Evolutionary conservation across 2,797 vertebrate species (phyloP).

Genomic region (Xyrichtys novacula): DNA sequence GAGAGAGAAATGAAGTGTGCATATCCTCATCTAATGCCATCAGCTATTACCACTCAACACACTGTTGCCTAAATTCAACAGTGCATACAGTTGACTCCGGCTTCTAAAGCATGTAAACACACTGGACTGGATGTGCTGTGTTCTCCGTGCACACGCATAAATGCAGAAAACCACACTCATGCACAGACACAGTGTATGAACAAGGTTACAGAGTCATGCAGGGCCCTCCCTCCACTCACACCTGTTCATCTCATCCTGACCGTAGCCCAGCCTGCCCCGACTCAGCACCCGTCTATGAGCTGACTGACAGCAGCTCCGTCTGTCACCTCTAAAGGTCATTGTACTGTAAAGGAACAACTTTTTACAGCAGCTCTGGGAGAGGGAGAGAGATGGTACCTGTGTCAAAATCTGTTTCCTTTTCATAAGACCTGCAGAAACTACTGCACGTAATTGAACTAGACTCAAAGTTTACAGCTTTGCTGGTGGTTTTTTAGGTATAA

Average conservation of each 20-base stretch:
- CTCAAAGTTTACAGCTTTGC: too few relatives aligned
- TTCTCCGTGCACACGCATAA: conserved; percentile 7
- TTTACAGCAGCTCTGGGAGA: conserved; percentile 38
- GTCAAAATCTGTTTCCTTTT: too few relatives aligned
- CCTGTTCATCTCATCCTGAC: conserved; percentile 71
- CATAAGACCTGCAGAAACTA: too few relatives aligned
- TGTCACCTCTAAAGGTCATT: conserved; percentile 69
- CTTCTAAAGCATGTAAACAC: not conserved
- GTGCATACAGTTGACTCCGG: conserved; percentile 1
- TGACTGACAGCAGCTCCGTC: conserved; percentile 69
- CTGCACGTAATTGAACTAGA: too few relatives aligned
- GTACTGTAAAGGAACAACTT: conserved; percentile 38
- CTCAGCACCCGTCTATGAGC: conserved; percentile 64
- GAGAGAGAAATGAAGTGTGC: too few relatives aligned
- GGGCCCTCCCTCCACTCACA: conserved; percentile 69
- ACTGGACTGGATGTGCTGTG: not conserved
- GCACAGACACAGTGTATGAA: conserved; percentile 41
- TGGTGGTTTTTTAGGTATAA: too few relatives aligned
- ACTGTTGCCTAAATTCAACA: conserved; percentile 14
- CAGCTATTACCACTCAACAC: conserved; percentile 6
- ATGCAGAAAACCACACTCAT: conserved; percentile 6
- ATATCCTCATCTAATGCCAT: conserved; percentile 7
- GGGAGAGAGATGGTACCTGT: conserved; percentile 28
- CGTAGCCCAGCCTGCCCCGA: conserved; percentile 55
- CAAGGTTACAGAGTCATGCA: conserved; percentile 70